phyloP scores from a whole-genome alignment of 2,888 invertebrate genomes.

The Quadriops clusia region DNA sequence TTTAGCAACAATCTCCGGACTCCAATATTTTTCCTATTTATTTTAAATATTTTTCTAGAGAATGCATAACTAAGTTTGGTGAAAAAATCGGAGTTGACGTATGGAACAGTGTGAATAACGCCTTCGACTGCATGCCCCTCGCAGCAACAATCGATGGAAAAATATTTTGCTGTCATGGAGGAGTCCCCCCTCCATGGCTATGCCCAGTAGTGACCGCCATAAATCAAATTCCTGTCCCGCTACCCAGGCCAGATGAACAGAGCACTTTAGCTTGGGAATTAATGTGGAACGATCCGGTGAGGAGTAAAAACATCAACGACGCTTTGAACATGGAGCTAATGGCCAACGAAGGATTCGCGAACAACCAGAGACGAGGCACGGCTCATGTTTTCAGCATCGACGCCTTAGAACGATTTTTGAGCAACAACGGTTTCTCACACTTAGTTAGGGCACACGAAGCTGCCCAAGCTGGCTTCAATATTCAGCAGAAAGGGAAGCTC shows the following conservation, averaged over 20 bases:
- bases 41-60: constrained; percentile 46
- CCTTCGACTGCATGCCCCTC: constrained; percentile 60
- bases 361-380: constrained; percentile 55
- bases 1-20: no score
- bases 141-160: constrained; percentile 63
- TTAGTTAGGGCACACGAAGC: constrained; percentile 66
- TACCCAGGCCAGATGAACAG: constrained; percentile 52
- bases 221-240: constrained; percentile 52
- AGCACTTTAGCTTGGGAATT: constrained; percentile 68
- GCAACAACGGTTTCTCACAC: constrained; percentile 53
- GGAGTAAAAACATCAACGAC: constrained; percentile 36
- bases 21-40: no score
- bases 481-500: constrained; percentile 55
- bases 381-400: constrained; percentile 58
- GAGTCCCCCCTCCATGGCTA: constrained; percentile 59
- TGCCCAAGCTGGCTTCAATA: constrained; percentile 57
- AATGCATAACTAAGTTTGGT: constrained; percentile 58
- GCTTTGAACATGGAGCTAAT: constrained; percentile 40
- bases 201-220: constrained; percentile 51
- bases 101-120: constrained; percentile 58
- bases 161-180: constrained; percentile 69
- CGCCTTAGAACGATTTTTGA: constrained; percentile 56
- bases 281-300: constrained; percentile 66
- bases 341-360: constrained; percentile 54
- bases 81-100: constrained; percentile 47